Percentiles rank a stretch among this genome's conserved stretches.
phyloP scores from a whole-genome alignment of 2,797 vertebrate genomes.

The Tauraco hartlaubi region DNA sequence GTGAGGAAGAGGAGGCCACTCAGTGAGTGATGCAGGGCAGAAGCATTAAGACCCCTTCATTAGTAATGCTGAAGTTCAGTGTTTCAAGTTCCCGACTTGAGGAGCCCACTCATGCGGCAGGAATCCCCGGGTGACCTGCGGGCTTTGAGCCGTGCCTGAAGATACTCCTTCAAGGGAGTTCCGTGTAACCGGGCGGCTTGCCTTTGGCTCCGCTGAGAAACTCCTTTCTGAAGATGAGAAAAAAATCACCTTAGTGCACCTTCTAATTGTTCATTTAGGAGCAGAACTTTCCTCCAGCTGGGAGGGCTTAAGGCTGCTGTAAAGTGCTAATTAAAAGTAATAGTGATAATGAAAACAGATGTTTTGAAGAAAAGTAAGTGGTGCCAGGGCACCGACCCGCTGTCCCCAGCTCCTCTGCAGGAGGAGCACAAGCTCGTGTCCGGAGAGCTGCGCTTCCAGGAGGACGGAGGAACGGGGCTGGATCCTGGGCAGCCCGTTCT shows the following conservation, averaged over 20 bases:
- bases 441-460: neutral
- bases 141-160: slow-evolving; percentile 35
- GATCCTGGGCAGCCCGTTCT: neutral
- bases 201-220: slow-evolving; percentile 58
- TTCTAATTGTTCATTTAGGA: slow-evolving; percentile 72
- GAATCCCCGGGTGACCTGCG: neutral
- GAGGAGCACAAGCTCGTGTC: neutral
- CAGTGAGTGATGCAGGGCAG: neutral
- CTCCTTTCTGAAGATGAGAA: slow-evolving; percentile 41
- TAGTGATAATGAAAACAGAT: slow-evolving; percentile 70
- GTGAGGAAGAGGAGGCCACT: slow-evolving; percentile 21
- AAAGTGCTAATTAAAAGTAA: slow-evolving; percentile 76
- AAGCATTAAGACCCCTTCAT: neutral
- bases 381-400: neutral
- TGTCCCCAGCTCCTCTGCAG: neutral
- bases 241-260: slow-evolving; percentile 35
- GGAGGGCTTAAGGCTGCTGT: slow-evolving; percentile 49
- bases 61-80: neutral
- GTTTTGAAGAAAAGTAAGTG: slow-evolving; percentile 40
- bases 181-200: slow-evolving; percentile 14
- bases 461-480: neutral
- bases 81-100: slow-evolving; percentile 7
- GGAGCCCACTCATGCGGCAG: neutral
- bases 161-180: slow-evolving; percentile 47
- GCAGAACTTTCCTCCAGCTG: slow-evolving; percentile 60